Percentiles rank a stretch among this genome's conserved stretches.
Conservation (phyloP, 2,113 vertebrate genomes). For the Toxotes chatareus region DNA sequence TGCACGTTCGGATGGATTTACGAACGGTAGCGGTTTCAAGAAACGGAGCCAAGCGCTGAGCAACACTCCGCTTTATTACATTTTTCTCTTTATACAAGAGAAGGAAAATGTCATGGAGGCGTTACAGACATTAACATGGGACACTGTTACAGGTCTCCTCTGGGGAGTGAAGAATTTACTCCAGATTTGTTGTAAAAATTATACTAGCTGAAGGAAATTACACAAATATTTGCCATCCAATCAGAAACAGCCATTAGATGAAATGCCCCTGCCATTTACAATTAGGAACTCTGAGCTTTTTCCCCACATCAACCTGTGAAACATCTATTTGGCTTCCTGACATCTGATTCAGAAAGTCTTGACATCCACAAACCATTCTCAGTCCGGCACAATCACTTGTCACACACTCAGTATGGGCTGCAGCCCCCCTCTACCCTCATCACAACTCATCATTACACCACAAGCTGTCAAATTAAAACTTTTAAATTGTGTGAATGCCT, state of each 20-base stretch:
- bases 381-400: slow-evolving; percentile 66
- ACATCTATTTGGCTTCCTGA: slow-evolving; percentile 64
- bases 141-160: background rate
- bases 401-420: slow-evolving; percentile 40
- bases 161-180: background rate
- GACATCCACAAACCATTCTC: slow-evolving; percentile 51
- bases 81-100: background rate
- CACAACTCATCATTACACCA: slow-evolving; percentile 76
- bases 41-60: background rate
- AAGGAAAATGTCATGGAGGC: background rate
- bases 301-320: slow-evolving; percentile 43
- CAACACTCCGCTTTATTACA: background rate
- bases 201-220: background rate
- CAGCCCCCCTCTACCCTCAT: slow-evolving; percentile 54
- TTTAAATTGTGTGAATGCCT: slow-evolving; percentile 76
- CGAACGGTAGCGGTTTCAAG: background rate
- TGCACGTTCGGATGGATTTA: slow-evolving; percentile 15
- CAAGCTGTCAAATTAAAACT: slow-evolving; percentile 84
- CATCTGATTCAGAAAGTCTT: slow-evolving; percentile 54
- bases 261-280: slow-evolving; percentile 46
- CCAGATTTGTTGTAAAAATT: background rate
- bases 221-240: slow-evolving; percentile 13
- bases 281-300: background rate
- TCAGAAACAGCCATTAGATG: slow-evolving; percentile 13
- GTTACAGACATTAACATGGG: background rate